A percentile compares a stretch with the other conserved stretches of the same genome.
Conservation (phyloP, 2,113 vertebrate genomes). For the Nannobrachium achirus region DNA sequence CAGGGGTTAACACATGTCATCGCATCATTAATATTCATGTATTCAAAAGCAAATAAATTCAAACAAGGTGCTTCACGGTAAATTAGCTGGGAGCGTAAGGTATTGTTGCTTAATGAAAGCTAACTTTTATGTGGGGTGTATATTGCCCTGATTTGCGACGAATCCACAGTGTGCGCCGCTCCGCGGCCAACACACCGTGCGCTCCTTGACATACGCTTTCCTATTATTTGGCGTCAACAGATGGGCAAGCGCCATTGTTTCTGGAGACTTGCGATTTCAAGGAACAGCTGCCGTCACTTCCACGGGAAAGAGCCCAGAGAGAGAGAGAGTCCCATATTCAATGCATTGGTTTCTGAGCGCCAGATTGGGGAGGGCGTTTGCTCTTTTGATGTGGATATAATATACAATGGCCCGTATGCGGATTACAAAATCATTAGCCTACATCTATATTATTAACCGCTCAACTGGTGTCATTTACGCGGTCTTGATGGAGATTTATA, state of each 20-base stretch:
- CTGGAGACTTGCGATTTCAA: constrained; percentile 86
- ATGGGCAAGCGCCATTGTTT: constrained; percentile 88
- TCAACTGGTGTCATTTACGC: constrained; percentile 65
- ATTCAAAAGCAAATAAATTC: constrained; percentile 81
- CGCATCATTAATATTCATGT: constrained; percentile 81
- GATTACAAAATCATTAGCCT: constrained; percentile 81
- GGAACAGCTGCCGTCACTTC: constrained; percentile 93
- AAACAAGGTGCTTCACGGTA: constrained; percentile 85
- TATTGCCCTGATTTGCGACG: constrained; percentile 89
- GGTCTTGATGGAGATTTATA: constrained; percentile 2
- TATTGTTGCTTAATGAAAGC: constrained; percentile 88
- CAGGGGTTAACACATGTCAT: constrained; percentile 79
- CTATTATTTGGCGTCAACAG: constrained; percentile 93
- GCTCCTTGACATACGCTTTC: constrained; percentile 93
- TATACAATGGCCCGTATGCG: constrained; percentile 73
- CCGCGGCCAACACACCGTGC: constrained; percentile 83
- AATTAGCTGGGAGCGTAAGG: constrained; percentile 85
- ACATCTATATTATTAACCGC: constrained; percentile 81
- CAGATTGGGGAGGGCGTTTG: constrained; percentile 79
- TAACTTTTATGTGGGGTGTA: constrained; percentile 94
- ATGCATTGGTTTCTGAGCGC: constrained; percentile 58
- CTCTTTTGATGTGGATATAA: constrained; percentile 78
- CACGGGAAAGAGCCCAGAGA: constrained; percentile 74
- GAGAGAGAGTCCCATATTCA: constrained; percentile 67
- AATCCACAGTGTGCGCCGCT: constrained; percentile 80